Conservation (phyloP, 2,888 invertebrate species). For the Phortica magna region DNA sequence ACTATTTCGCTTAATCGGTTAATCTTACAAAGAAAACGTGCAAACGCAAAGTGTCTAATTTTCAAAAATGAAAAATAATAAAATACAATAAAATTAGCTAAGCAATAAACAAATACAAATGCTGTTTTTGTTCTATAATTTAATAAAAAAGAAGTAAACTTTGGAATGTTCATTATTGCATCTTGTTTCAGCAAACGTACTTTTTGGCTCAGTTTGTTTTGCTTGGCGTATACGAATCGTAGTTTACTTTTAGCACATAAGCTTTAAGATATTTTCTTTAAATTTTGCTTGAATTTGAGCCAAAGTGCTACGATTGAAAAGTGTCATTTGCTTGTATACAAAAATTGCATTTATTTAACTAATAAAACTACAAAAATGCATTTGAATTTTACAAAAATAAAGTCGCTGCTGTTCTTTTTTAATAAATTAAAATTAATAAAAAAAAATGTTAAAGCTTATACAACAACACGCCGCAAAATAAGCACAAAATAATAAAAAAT, state of each 20-base stretch:
- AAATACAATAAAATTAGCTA: not conserved
- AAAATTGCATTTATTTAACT: not conserved
- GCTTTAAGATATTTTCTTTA: not conserved
- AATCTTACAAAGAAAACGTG: not conserved
- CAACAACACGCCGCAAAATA: not conserved
- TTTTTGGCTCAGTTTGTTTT: not conserved
- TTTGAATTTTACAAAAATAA: constrained; percentile 5
- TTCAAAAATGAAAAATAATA: not conserved
- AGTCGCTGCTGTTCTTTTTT: not conserved
- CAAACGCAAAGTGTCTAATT: too few species aligned
- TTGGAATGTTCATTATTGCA: constrained; percentile 22
- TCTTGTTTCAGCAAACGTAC: not conserved
- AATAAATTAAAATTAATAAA: not conserved
- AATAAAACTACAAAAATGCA: not conserved
- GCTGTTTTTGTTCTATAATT: too few species aligned
- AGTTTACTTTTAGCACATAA: not conserved
- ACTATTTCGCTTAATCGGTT: not conserved
- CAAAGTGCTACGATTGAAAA: not conserved
- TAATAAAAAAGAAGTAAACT: constrained; percentile 7
- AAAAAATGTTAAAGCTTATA: constrained; percentile 13
- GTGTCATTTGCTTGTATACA: not conserved
- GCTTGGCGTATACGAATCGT: too few species aligned
- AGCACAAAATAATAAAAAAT: not conserved
- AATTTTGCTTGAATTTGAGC: not conserved
- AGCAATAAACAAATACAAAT: not conserved